phyloP scores from a whole-genome alignment of 2,797 vertebrate genomes.

The Thripadectes ignobilis region DNA sequence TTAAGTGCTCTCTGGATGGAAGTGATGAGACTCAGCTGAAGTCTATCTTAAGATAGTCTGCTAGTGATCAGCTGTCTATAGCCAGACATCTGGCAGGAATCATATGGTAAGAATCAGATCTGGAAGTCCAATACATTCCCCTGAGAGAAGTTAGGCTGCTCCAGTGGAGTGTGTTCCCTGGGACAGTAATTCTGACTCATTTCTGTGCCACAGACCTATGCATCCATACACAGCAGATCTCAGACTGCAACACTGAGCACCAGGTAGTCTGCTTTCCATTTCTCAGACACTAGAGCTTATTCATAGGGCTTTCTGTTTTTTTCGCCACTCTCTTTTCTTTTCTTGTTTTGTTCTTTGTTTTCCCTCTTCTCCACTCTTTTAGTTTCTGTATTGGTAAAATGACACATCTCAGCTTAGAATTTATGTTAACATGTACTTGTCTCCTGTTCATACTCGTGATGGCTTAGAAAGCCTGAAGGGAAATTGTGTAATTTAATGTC shows the following conservation, averaged over 20 bases:
- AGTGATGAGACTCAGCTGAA: background rate
- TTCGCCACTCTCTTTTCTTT: fast-evolving
- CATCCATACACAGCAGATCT: background rate
- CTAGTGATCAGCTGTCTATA: background rate
- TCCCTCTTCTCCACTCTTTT: background rate
- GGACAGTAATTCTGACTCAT: background rate
- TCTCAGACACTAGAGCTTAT: background rate
- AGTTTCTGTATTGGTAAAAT: background rate
- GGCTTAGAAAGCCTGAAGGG: constrained; percentile 11
- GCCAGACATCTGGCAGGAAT: constrained; percentile 1
- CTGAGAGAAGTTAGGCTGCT: background rate
- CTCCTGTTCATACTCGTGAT: background rate
- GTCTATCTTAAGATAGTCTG: background rate
- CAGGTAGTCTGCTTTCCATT: background rate
- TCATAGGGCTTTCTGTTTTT: background rate
- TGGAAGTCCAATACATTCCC: background rate
- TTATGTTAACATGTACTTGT: background rate
- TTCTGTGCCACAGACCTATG: background rate
- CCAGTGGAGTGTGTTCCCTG: background rate
- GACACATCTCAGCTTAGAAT: background rate
- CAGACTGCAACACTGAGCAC: background rate
- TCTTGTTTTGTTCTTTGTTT: background rate
- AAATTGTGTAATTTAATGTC: constrained; percentile 13
- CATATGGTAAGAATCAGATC: background rate
- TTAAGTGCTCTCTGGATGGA: background rate